Evolutionary conservation across 2,888 invertebrate species (phyloP).

Genomic region (Cylloceria caligata): DNA sequence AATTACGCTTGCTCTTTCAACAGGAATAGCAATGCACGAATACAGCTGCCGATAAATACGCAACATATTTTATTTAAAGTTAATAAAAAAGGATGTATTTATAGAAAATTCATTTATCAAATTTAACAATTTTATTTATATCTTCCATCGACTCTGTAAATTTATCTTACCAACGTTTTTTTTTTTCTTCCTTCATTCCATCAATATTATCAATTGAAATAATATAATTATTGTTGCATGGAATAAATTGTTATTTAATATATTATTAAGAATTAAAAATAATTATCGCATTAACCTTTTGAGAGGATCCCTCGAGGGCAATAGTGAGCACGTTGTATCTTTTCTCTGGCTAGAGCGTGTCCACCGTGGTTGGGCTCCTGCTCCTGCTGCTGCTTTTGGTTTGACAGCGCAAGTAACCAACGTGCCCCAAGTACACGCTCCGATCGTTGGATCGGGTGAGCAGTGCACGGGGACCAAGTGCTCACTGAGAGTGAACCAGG

Average conservation of each 20-base stretch:
- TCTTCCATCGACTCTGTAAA: no score
- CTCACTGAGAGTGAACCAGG: conserved; percentile 12
- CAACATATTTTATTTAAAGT: background rate
- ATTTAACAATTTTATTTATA: no score
- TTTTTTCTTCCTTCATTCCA: no score
- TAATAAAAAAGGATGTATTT: background rate
- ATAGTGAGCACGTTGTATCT: no score
- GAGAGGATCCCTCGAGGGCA: no score
- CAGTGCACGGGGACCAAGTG: background rate
- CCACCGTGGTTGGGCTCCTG: background rate
- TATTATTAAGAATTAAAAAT: no score
- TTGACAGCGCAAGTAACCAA: conserved; percentile 41
- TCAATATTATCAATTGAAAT: no score
- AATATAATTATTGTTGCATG: no score
- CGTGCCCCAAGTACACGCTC: conserved; percentile 3
- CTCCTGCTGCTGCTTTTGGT: no score
- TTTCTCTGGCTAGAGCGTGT: background rate
- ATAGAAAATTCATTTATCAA: background rate
- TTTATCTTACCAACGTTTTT: no score
- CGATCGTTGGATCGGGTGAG: background rate
- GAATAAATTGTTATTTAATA: no score
- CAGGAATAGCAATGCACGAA: background rate
- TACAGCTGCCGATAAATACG: background rate
- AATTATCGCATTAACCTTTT: no score
- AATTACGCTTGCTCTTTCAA: background rate